A percentile compares a stretch with the other conserved stretches of the same genome.
Evolutionary conservation across 2,113 vertebrate species (phyloP).

Genomic region (Chaenocephalus aceratus): DNA sequence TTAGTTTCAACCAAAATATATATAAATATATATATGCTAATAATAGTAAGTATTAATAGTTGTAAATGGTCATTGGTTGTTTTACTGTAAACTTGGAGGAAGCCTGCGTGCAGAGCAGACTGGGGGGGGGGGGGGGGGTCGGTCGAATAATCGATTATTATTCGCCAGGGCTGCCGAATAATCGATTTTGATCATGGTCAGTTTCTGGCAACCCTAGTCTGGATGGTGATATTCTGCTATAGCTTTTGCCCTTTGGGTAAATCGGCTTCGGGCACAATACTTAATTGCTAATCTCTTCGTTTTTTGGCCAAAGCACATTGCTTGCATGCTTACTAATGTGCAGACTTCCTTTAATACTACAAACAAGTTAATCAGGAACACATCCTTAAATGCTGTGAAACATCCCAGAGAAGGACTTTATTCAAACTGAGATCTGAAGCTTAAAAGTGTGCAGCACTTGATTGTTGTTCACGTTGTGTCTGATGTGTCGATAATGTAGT

Average conservation of each 20-base stretch:
- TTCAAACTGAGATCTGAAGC: slow-evolving; percentile 4
- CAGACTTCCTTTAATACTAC: slow-evolving; percentile 30
- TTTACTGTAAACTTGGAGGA: too few relatives aligned
- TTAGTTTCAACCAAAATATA: too few relatives aligned
- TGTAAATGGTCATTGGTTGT: too few relatives aligned
- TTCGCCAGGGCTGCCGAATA: too few relatives aligned
- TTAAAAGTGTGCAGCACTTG: neutral
- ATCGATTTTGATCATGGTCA: too few relatives aligned
- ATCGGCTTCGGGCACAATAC: slow-evolving; percentile 17
- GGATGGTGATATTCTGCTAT: neutral
- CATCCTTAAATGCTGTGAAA: slow-evolving; percentile 14
- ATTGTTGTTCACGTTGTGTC: slow-evolving; percentile 22
- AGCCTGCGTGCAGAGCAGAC: too few relatives aligned
- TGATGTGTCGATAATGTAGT: neutral
- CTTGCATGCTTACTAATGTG: slow-evolving; percentile 21
- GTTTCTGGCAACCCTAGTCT: too few relatives aligned
- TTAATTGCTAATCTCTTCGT: slow-evolving; percentile 43
- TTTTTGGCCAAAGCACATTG: slow-evolving; percentile 42
- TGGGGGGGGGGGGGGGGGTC: too few relatives aligned
- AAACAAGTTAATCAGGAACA: slow-evolving; percentile 36
- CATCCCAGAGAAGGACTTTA: neutral
- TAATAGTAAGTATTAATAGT: too few relatives aligned
- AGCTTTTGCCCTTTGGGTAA: slow-evolving; percentile 25
- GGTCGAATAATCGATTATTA: too few relatives aligned
- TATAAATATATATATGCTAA: too few relatives aligned